phyloP scores from a whole-genome alignment of 2,797 vertebrate genomes.

The Scolopax bukidnonensis region DNA sequence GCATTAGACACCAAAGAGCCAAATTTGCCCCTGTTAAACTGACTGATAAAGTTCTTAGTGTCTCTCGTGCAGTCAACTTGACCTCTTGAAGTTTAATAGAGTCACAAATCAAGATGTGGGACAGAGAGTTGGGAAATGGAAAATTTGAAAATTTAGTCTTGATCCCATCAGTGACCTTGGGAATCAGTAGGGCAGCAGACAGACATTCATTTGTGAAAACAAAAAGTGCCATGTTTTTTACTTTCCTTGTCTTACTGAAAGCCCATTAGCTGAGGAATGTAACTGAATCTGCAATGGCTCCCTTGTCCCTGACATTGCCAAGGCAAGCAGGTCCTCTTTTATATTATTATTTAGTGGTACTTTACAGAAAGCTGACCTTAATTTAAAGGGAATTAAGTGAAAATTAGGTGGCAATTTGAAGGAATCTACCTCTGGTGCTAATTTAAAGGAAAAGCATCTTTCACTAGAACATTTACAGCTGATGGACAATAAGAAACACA shows the following conservation, averaged over 20 bases:
- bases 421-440: background rate
- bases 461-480: background rate
- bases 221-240: background rate
- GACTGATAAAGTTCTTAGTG: background rate
- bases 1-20: background rate
- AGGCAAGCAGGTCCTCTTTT: background rate
- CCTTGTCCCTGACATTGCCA: background rate
- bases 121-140: background rate
- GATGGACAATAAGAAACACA: background rate
- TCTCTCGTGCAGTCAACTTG: background rate
- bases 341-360: background rate
- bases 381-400: background rate
- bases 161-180: background rate
- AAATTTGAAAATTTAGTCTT: background rate
- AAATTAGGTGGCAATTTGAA: background rate
- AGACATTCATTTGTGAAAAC: background rate
- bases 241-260: background rate
- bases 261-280: background rate
- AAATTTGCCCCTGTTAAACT: background rate
- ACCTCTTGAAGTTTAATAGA: background rate
- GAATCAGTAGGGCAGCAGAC: background rate
- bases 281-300: rapidly evolving
- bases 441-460: background rate
- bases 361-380: background rate
- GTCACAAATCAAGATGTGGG: background rate